A percentile compares a stretch with the other conserved stretches of the same genome.
Conservation (phyloP, 2,888 invertebrate genomes). For the Aspidiotus destructor region DNA sequence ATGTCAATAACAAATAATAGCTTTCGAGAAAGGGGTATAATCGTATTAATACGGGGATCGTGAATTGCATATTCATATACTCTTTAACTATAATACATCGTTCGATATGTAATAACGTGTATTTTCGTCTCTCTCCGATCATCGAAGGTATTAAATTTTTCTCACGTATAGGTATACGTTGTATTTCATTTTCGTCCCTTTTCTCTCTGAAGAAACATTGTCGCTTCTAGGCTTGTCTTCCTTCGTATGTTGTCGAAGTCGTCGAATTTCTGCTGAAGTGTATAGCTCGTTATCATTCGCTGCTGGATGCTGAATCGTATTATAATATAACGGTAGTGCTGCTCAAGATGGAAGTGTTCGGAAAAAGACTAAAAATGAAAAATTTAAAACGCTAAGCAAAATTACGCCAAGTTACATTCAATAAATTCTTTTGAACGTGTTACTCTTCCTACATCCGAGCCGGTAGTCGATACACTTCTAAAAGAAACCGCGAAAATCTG, state of each 20-base stretch:
- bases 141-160: constrained; percentile 28
- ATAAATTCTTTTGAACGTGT: too few species aligned
- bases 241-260: too few species aligned
- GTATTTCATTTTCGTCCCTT: constrained; percentile 5
- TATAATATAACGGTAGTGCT: too few species aligned
- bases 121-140: neutral
- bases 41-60: constrained; percentile 26
- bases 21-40: neutral
- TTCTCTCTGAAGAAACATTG: neutral
- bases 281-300: too few species aligned
- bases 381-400: too few species aligned
- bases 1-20: constrained; percentile 4
- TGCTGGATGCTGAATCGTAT: too few species aligned
- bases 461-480: too few species aligned
- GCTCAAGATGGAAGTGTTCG: too few species aligned
- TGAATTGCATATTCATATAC: constrained; percentile 30
- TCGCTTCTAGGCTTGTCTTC: neutral
- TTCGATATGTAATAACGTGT: neutral
- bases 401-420: too few species aligned
- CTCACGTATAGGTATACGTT: constrained; percentile 22
- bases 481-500: neutral
- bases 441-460: too few species aligned
- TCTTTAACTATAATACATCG: neutral
- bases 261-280: too few species aligned
- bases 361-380: too few species aligned